Evolutionary conservation across 2,113 vertebrate genomes (phyloP).

Genomic region (Otus sunia): DNA sequence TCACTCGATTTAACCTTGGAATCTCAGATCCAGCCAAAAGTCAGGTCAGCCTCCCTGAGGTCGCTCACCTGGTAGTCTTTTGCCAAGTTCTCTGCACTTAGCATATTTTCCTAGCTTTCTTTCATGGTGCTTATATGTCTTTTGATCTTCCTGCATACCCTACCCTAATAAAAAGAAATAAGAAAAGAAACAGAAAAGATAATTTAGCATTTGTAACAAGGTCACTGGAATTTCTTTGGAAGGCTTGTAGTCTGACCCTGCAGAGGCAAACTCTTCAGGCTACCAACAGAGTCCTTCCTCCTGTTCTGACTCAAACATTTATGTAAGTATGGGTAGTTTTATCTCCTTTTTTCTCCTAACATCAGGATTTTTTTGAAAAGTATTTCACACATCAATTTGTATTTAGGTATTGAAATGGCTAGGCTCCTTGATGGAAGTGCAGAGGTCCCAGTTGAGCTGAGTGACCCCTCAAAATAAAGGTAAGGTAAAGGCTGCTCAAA

Average conservation of each 20-base stretch:
- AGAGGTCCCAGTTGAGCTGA: neutral
- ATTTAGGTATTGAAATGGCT: neutral
- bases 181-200: neutral
- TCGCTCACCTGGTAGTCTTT: neutral
- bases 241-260: neutral
- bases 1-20: neutral
- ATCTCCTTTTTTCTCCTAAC: neutral
- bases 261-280: neutral
- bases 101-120: neutral
- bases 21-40: neutral
- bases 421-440: neutral
- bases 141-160: neutral
- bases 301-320: neutral
- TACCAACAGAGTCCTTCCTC: neutral
- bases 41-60: neutral
- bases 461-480: neutral
- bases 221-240: neutral
- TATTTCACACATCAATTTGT: neutral
- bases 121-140: neutral
- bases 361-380: neutral
- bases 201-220: neutral
- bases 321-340: neutral
- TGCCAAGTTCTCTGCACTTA: neutral
- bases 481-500: neutral
- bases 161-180: too few relatives aligned